Evolutionary conservation across 1,140 invertebrate species (phyloP).

Genomic region (Berghia stephanieae): DNA sequence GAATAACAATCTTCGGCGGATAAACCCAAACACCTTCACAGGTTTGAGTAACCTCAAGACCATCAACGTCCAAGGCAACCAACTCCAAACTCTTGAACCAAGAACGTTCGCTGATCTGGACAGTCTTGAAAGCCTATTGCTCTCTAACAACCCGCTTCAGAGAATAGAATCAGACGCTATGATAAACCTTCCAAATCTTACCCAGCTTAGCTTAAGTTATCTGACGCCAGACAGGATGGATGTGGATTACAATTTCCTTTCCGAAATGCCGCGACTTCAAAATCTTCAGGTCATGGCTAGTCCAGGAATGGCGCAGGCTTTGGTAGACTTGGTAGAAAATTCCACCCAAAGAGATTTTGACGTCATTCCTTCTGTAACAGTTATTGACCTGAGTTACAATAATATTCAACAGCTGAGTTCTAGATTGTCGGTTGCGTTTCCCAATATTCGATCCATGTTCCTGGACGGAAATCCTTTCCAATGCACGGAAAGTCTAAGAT

Average conservation of each 20-base stretch:
- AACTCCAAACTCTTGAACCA: constrained; percentile 38
- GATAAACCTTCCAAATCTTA: constrained; percentile 60
- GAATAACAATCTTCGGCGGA: constrained; percentile 74
- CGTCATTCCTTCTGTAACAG: constrained; percentile 69
- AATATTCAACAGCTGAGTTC: constrained; percentile 74
- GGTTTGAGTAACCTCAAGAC: constrained; percentile 77
- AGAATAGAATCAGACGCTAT: constrained; percentile 61
- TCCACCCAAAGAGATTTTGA: constrained; percentile 51
- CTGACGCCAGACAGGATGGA: constrained; percentile 34
- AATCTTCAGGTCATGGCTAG: constrained; percentile 80
- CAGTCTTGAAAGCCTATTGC: constrained; percentile 69
- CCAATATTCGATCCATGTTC: constrained; percentile 70
- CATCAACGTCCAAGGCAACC: constrained; percentile 67
- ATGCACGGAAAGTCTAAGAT: constrained; percentile 63
- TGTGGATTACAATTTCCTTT: constrained; percentile 65
- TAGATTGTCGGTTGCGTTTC: constrained; percentile 77
- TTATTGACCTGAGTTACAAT: constrained; percentile 76
- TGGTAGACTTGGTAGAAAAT: constrained; percentile 68
- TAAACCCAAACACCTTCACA: constrained; percentile 76
- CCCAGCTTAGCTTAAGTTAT: constrained; percentile 77
- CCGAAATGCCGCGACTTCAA: constrained; percentile 69
- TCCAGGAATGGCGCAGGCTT: constrained; percentile 74
- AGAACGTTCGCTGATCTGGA: constrained; percentile 48
- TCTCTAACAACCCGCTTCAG: constrained; percentile 67
- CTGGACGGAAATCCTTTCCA: constrained; percentile 68